These are phyloP conservation scores for Drosophila atripex DNA, from an alignment of 2,888 invertebrate species.

Conservation along the genomic window DNA sequence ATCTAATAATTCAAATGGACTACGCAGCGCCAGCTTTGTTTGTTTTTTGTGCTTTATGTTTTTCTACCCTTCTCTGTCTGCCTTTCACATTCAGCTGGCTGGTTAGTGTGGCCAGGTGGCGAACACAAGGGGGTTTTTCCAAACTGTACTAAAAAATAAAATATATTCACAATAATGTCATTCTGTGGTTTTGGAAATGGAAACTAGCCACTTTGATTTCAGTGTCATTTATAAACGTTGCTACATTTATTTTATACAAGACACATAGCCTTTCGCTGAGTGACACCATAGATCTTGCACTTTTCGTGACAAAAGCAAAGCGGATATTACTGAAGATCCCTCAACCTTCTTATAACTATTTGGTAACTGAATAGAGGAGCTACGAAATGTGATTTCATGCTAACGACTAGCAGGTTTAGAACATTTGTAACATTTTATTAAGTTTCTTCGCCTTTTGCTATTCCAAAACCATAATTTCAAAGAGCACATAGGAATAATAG, in stretches of 20 bases:
- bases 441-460: neutral
- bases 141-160: neutral
- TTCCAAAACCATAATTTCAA: neutral
- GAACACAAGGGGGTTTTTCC: neutral
- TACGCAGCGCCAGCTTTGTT: slow-evolving; percentile 67
- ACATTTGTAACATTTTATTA: neutral
- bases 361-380: neutral
- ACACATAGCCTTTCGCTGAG: neutral
- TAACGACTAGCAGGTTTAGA: neutral
- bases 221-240: neutral
- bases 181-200: no score
- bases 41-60: slow-evolving; percentile 67
- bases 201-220: neutral
- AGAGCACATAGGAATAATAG: no score
- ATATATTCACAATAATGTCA: no score
- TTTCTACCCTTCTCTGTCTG: slow-evolving; percentile 20
- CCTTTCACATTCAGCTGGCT: neutral
- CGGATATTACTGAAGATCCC: neutral
- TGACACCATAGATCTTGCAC: neutral
- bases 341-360: neutral
- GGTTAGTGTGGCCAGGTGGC: neutral
- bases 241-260: neutral
- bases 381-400: neutral
- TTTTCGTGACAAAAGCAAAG: neutral
- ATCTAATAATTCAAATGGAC: slow-evolving; percentile 23